Evolutionary conservation across 2,888 invertebrate genomes (phyloP), one percentile per base, ranked within the genome.

Genomic region (Caenorhabditis imperialis): DNA sequence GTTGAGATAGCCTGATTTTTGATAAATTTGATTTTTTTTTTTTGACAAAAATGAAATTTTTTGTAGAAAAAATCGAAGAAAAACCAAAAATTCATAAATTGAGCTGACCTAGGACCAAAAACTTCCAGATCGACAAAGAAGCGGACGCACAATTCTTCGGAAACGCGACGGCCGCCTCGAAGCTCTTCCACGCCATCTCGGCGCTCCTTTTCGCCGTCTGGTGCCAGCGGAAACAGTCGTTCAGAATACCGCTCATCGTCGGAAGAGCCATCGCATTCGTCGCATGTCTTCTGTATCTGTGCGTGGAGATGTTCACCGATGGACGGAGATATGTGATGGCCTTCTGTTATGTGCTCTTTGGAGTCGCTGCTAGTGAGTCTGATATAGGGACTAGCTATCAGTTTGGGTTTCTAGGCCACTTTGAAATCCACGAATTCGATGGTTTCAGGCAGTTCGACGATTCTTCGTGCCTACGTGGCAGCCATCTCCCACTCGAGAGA

Each of bases 101-200:
- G n/a, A n/a, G n/a, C n/a, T n/a, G n/a, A n/a, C n/a, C n/a, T n/a
- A n/a, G n/a, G n/a, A n/a, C n/a, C n/a, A n/a, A n/a, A n/a, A n/a
- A 25, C 18, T 57, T 55, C 47, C 57, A 81, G 78, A 76, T 82
- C 48, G 81, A 82, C 44, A 72, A 71, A 33, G 63, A 62, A 44
- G 78, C 81, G 4, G 74, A 75, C 22, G 73, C 81, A 3, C 72
- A 75, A 45, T 82, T 81, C 61, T 82, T 82, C 54, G 82, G 79
- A 6, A 51, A 63, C 33, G 81, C 77, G 12, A 74, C 79, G 0
- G 73, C 81, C 7, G 62, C 76, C 6, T 78, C 78, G 1, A 78
- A 79, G 60, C 44, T 62, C 20, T 78, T 78, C 25, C 81, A 82
- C 47, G 81, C 81, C 1, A 14, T 82, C 1, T 70, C 78, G 14